Percentiles rank a stretch among this genome's conserved stretches.
phyloP scores from a whole-genome alignment of 2,113 vertebrate genomes.

The Oriolus oriolus region DNA sequence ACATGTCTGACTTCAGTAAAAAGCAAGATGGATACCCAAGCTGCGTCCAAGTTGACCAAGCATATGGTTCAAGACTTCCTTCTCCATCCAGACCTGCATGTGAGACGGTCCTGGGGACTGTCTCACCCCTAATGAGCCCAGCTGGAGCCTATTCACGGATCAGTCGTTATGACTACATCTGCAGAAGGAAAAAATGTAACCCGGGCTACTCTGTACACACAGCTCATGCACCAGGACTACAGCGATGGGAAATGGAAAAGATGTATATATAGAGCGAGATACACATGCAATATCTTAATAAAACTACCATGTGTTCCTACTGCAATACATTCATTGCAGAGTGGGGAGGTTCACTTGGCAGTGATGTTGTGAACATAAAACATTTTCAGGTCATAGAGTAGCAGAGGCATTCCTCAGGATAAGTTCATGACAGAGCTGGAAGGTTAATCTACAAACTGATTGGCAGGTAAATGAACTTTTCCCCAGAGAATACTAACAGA shows the following conservation, averaged over 20 bases:
- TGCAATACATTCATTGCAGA: not conserved
- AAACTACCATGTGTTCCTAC: not conserved
- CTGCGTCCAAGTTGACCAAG: rapidly evolving
- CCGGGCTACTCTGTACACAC: not conserved
- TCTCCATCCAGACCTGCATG: not conserved
- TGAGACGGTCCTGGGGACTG: not conserved
- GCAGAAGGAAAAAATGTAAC: not conserved
- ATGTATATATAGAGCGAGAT: not conserved
- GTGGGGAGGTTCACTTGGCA: not conserved
- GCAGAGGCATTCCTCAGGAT: not conserved
- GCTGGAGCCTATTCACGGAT: not conserved
- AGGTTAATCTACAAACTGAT: not conserved
- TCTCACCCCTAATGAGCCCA: not conserved
- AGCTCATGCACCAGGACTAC: not conserved
- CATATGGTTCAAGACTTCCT: not conserved
- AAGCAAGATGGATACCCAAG: not conserved
- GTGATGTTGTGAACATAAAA: not conserved
- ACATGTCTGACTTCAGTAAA: conserved; percentile 21
- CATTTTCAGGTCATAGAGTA: not conserved
- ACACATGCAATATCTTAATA: not conserved
- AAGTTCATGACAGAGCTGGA: not conserved
- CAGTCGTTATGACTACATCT: not conserved
- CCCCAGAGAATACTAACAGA: not conserved
- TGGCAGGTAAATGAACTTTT: not conserved
- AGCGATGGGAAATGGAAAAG: not conserved